Percentiles rank a stretch among this genome's conserved stretches.
Conservation (phyloP, 53 echinoderm and acorn worm genomes). For the Apostichopus leukothele region DNA sequence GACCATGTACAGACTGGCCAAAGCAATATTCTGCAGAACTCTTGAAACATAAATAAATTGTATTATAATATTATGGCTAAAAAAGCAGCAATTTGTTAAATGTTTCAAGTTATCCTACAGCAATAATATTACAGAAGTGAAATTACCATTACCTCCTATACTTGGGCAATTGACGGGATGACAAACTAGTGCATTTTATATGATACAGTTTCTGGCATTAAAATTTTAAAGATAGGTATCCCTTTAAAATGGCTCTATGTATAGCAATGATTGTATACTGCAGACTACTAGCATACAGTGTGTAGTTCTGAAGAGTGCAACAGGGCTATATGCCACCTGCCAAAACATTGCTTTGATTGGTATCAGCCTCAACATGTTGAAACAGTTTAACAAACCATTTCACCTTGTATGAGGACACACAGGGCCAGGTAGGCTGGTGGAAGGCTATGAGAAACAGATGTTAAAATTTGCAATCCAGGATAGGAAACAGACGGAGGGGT, state of each 20-base stretch:
- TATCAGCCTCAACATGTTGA: slow-evolving; percentile 16
- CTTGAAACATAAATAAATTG: no score
- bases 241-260: neutral
- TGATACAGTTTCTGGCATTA: neutral
- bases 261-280: neutral
- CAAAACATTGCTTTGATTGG: slow-evolving; percentile 38
- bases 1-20: no score
- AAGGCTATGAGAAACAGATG: slow-evolving; percentile 11
- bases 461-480: neutral
- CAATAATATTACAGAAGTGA: no score
- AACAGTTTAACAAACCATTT: slow-evolving; percentile 19
- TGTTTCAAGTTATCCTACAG: no score
- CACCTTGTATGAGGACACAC: slow-evolving; percentile 31
- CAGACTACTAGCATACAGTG: neutral
- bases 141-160: no score
- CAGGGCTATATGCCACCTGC: slow-evolving; percentile 26
- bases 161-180: no score
- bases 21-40: no score
- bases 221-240: neutral
- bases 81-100: no score
- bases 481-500: neutral
- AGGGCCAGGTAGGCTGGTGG: neutral
- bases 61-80: no score
- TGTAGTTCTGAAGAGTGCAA: neutral
- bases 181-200: no score